These are phyloP conservation scores for Stegodyphus dumicola DNA, from an alignment of 1,140 invertebrate genomes.

Conservation along the genomic window DNA sequence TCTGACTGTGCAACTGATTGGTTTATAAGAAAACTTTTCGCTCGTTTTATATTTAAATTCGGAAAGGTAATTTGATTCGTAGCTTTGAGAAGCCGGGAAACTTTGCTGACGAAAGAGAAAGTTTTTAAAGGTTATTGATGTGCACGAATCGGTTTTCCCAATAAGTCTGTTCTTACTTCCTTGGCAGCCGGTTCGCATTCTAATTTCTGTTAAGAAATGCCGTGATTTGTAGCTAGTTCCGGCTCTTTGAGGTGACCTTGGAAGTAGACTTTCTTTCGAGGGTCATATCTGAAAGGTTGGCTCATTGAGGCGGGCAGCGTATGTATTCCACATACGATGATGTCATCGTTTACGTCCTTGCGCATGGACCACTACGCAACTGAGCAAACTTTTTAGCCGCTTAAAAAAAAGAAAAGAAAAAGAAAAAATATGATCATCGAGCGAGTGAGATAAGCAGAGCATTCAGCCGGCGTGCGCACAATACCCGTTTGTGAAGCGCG, in stretches of 20 bases:
- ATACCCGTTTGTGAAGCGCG: neutral
- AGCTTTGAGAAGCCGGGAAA: too few species aligned
- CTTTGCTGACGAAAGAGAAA: neutral
- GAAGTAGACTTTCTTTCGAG: neutral
- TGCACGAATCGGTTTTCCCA: neutral
- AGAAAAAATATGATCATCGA: neutral
- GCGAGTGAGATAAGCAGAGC: neutral
- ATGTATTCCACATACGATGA: neutral
- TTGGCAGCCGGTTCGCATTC: neutral
- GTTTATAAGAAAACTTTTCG: too few species aligned
- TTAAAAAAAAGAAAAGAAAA: neutral
- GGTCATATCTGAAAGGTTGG: neutral
- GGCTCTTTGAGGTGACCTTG: neutral
- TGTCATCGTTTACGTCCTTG: neutral
- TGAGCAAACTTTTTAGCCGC: neutral
- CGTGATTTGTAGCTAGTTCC: neutral
- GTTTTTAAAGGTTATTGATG: neutral
- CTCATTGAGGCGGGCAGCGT: neutral
- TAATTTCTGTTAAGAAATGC: neutral
- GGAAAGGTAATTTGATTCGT: too few species aligned
- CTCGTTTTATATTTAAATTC: too few species aligned
- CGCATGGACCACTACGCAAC: neutral
- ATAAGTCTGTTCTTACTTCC: neutral
- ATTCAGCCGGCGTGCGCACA: neutral
- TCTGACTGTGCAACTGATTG: too few species aligned